A percentile compares a stretch with the other conserved stretches of the same genome.
phyloP scores from a whole-genome alignment of 2,888 invertebrate genomes.

The Drosophila tanythrix region DNA sequence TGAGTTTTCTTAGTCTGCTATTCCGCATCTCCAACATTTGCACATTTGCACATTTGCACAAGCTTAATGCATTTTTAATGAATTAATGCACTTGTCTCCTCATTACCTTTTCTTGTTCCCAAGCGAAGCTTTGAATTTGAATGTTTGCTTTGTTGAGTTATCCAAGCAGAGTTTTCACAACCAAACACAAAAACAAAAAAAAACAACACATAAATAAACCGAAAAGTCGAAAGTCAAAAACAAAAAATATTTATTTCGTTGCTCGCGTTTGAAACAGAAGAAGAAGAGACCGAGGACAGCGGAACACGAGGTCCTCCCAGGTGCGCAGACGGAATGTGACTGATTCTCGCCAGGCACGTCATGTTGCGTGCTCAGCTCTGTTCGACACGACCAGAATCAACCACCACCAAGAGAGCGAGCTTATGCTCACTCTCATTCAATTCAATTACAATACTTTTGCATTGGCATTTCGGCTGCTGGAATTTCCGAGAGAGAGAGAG shows the following conservation, averaged over 20 bases:
- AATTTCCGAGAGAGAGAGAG: slow-evolving; percentile 3
- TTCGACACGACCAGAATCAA: background rate
- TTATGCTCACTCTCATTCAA: slow-evolving; percentile 1
- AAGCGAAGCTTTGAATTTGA: background rate
- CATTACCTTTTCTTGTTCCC: slow-evolving; percentile 28
- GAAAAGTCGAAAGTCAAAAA: slow-evolving; percentile 10
- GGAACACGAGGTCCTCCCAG: slow-evolving; percentile 40
- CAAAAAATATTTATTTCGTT: slow-evolving; percentile 16
- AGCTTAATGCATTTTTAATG: slow-evolving; percentile 37
- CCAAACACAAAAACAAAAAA: slow-evolving; percentile 4
- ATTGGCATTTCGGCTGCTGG: slow-evolving; percentile 17
- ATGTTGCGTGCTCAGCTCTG: slow-evolving; percentile 57
- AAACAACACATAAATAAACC: slow-evolving; percentile 1
- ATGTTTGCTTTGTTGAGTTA: background rate
- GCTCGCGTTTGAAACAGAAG: slow-evolving; percentile 12
- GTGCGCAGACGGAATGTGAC: slow-evolving; percentile 61
- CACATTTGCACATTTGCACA: background rate
- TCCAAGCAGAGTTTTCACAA: slow-evolving; percentile 19
- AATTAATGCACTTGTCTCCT: slow-evolving; percentile 46
- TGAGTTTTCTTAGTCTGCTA: background rate
- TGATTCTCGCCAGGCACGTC: slow-evolving; percentile 60
- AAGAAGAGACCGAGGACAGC: background rate
- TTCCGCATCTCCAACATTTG: background rate
- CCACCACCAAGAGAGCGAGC: slow-evolving; percentile 19
- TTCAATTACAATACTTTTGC: slow-evolving; percentile 3